Base-by-base conservation (phyloP, 2,797 vertebrate species). In the Merluccius polli region DNA sequence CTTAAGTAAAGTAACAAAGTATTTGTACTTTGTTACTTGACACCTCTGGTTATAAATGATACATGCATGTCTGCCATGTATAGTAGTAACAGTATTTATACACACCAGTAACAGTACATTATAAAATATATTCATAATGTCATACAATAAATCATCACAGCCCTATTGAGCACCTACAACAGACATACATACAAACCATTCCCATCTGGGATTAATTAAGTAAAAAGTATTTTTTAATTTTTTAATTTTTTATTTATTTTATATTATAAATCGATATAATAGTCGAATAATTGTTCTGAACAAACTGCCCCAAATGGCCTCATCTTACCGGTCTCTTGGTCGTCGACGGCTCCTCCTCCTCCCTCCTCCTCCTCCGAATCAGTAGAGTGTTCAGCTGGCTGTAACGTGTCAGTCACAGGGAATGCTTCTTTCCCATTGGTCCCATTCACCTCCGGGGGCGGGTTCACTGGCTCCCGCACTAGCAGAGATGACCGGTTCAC, bases 401-500 rank as follows among this genome's bases (percentile, higher is more conserved):
- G 95, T 27, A 87, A 73, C 11, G 93, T 73, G 65, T 94, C 87
- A 5, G 80, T 92, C 84, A 94, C 93, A 2, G 95, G 86, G 27
- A 93, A 89, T 59, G 89, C 87, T 41, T 93, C 94, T 15, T 91
- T 79, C 89, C 92, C 95, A 78, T 89, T 94, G 87, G 83, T 93
- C 90, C 86, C 95, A 89, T 93, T 93, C 65, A 90, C 91, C 80
- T 94, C 94, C 84, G 94, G 94, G 38, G 92, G 92, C 84, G 93
- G 94, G 89, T 91, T 80, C 82, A 93, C 93, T 83, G 94, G 94
- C 70, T 94, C 93, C 32, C 95, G 94, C 48, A 95, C 93, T 89
- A 99, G 89, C 87, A 99, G 91, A 75, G 98, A 98, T 0, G 97
- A 98, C 79, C 96, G 96, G 92, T 94, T 97, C 85, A 99, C 97